phyloP scores from a whole-genome alignment of 2,888 invertebrate genomes.

The Chloromyia formosa region DNA sequence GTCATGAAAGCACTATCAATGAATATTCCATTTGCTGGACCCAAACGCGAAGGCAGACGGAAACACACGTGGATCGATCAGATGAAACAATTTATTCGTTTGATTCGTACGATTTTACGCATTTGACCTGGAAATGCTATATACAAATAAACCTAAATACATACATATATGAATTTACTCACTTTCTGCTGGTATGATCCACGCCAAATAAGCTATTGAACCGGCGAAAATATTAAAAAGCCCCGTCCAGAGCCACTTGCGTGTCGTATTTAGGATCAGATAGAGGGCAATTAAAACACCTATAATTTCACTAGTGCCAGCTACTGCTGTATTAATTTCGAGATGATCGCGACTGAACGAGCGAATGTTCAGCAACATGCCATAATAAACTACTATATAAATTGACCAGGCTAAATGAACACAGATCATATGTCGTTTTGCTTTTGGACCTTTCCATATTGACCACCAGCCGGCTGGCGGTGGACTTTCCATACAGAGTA shows the following conservation, averaged over 20 bases:
- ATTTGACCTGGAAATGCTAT: not conserved
- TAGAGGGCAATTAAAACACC: constrained; percentile 62
- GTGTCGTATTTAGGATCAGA: constrained; percentile 60
- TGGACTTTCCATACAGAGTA: constrained; percentile 61
- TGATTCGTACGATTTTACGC: not conserved
- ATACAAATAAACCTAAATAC: not conserved
- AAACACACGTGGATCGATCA: too few relatives aligned
- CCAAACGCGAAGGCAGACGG: too few relatives aligned
- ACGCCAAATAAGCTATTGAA: constrained; percentile 60
- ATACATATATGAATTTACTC: constrained; percentile 47
- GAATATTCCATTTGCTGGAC: too few relatives aligned
- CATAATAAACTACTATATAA: constrained; percentile 65
- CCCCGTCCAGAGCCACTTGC: constrained; percentile 63
- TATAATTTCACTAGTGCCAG: constrained; percentile 62
- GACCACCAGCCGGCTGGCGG: constrained; percentile 63
- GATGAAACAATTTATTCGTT: not conserved
- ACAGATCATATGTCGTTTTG: constrained; percentile 60
- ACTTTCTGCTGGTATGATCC: constrained; percentile 60
- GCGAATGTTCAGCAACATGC: constrained; percentile 65
- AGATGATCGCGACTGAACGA: constrained; percentile 64
- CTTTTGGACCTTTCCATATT: constrained; percentile 62
- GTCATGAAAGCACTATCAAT: too few relatives aligned
- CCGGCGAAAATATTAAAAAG: constrained; percentile 62
- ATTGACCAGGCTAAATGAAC: constrained; percentile 63
- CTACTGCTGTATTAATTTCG: constrained; percentile 63